Evolutionary conservation across 2,113 vertebrate species (phyloP), one percentile per base, ranked within the genome.

Genomic region (Cromileptes altivelis): DNA sequence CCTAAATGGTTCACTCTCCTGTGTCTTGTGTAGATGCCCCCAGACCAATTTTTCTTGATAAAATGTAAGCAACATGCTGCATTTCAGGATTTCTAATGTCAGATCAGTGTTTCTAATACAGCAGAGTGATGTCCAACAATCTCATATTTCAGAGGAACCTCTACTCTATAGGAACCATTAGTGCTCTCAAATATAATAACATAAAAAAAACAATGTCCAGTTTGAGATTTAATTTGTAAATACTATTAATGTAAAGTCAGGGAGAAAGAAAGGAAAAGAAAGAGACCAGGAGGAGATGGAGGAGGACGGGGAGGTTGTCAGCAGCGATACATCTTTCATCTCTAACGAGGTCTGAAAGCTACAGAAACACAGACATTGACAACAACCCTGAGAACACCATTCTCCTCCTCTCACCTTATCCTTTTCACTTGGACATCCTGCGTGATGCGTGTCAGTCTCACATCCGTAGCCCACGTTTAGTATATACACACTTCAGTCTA

Each of bases 281-380:
- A 50, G 33, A 61, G 71, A 81, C 42, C 42, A 69, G 27, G 65
- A 75, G 21, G 65, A 82, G 77, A 63, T 52, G 64, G 65, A 78
- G 80, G 73, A 70, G 87, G 68, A 50, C 80, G 55, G 83, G 70
- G 64, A 81, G 77, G 77, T 72, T 93, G 93, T 94, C 94, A 95
- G 87, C 82, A 91, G 90, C 70, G 71, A 94, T 94, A 86, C 92
- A 87, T 94, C 94, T 93, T 87, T 95, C 92, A 94, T 89, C 86
- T 84, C 91, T 95, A 96, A 96, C 88, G 84, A 95, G 94, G 88
- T 91, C 93, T 95, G 95, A 96, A 95, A 93, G 92, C 93, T 88
- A 81, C 90, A 92, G 87, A 94, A 92, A 94, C 89, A 87, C 87
- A 92, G 82, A 88, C 86, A 92, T 79, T 90, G 88, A 91, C 89